These are phyloP conservation scores for Melanophora roralis DNA, from an alignment of 2,888 invertebrate species.

Conservation along the genomic window DNA sequence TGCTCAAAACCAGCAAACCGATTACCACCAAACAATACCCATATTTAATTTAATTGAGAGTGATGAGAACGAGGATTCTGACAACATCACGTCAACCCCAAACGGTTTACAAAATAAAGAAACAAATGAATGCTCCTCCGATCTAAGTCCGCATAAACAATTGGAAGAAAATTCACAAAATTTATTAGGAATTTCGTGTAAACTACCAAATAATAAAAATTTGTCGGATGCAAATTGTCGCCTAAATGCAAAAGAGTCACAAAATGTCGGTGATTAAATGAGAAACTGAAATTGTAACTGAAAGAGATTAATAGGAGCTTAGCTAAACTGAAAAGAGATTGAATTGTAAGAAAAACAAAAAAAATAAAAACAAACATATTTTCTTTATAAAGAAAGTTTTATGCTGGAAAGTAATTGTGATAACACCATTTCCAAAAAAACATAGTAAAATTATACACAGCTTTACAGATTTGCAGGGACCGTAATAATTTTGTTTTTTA, in stretches of 20 bases:
- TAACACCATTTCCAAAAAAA: constrained; percentile 26
- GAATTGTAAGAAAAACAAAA: neutral
- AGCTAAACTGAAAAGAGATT: neutral
- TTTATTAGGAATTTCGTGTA: constrained; percentile 6
- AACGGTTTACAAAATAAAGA: constrained; percentile 29
- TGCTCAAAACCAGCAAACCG: neutral
- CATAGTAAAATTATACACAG: neutral
- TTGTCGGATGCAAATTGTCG: neutral
- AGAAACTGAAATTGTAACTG: neutral
- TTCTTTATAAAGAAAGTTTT: neutral
- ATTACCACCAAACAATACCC: constrained; percentile 29
- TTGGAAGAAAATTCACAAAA: neutral
- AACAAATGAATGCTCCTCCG: constrained; percentile 19
- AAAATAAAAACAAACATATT: neutral
- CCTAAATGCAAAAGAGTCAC: constrained; percentile 11
- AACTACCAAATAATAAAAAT: constrained; percentile 16
- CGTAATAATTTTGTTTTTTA: too few species aligned
- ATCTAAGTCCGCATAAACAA: constrained; percentile 18
- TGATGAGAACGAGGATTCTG: constrained; percentile 49
- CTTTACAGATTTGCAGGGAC: too few species aligned
- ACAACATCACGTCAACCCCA: constrained; percentile 1
- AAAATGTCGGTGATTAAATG: constrained; percentile 21
- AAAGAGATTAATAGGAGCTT: neutral
- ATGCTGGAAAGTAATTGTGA: neutral
- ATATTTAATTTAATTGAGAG: constrained; percentile 53